Conservation (phyloP, 2,797 vertebrate species). For the Rhabdophis nuchalis region DNA sequence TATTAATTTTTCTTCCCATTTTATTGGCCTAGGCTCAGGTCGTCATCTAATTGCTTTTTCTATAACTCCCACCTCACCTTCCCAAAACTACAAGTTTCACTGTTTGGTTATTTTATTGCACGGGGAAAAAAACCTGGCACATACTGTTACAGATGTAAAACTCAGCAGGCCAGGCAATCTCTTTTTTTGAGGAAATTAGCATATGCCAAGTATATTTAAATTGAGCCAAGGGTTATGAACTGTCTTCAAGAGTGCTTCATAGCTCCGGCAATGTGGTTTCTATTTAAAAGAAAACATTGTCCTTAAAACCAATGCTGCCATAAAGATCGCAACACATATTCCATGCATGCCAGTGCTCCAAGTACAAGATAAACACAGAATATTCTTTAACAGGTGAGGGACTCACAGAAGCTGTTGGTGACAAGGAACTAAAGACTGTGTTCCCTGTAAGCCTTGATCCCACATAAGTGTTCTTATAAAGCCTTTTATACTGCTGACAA, state of each 20-base stretch:
- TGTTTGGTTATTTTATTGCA: not conserved
- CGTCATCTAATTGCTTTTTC: conserved; percentile 29
- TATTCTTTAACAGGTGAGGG: not conserved
- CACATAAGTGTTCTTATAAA: not conserved
- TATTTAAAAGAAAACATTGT: not conserved
- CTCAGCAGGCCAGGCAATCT: conserved; percentile 29
- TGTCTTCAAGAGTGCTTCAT: not conserved
- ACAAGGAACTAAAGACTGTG: not conserved
- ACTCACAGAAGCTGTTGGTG: not conserved
- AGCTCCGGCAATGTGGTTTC: not conserved
- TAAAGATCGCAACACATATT: not conserved
- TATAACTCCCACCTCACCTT: not conserved
- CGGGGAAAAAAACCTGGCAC: not conserved
- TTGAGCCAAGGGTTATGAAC: not conserved
- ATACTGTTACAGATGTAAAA: conserved; percentile 1
- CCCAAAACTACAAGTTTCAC: conserved; percentile 9
- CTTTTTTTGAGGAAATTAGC: conserved; percentile 17
- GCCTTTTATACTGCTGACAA: not conserved
- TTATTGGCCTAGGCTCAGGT: conserved; percentile 8
- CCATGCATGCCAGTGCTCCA: not conserved
- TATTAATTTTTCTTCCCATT: not conserved
- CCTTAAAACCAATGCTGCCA: not conserved
- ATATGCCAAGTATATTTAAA: not conserved
- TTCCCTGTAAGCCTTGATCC: not conserved
- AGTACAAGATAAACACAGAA: rapidly evolving